A percentile compares a stretch with the other conserved stretches of the same genome.
These are phyloP conservation scores for Beroe forskalii DNA, from an alignment of 37 sponge, comb jelly and placozoan species.

Conservation along the genomic window DNA sequence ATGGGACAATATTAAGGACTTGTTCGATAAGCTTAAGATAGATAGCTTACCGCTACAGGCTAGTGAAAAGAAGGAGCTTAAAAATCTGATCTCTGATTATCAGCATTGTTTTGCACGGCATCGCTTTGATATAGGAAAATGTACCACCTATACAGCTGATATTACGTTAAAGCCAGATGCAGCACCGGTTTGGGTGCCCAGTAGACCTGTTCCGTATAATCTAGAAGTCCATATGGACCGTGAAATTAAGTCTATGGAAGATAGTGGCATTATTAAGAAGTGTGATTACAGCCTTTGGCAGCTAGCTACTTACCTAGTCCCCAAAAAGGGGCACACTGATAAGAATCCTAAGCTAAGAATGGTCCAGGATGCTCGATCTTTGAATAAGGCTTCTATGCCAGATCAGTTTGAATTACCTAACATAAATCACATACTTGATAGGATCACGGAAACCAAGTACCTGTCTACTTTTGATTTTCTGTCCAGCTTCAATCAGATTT, in stretches of 20 bases:
- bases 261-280: background rate
- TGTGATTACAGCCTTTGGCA: background rate
- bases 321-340: no score
- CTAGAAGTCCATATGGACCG: background rate
- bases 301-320: background rate
- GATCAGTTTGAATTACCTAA: background rate
- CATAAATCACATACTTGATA: background rate
- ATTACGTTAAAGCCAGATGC: background rate
- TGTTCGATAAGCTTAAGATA: background rate
- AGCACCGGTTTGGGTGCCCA: background rate
- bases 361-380: background rate
- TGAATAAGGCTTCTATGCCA: background rate
- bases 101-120: background rate
- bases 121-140: background rate
- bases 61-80: background rate
- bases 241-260: background rate
- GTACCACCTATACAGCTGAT: background rate
- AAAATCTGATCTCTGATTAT: background rate
- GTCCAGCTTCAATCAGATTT: background rate
- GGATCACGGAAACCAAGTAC: background rate
- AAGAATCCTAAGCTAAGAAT: background rate
- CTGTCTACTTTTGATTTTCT: background rate
- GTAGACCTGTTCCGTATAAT: background rate
- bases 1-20: background rate
- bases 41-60: background rate